Evolutionary conservation across 2,113 vertebrate genomes (phyloP).

Genomic region (Saguinus midas): DNA sequence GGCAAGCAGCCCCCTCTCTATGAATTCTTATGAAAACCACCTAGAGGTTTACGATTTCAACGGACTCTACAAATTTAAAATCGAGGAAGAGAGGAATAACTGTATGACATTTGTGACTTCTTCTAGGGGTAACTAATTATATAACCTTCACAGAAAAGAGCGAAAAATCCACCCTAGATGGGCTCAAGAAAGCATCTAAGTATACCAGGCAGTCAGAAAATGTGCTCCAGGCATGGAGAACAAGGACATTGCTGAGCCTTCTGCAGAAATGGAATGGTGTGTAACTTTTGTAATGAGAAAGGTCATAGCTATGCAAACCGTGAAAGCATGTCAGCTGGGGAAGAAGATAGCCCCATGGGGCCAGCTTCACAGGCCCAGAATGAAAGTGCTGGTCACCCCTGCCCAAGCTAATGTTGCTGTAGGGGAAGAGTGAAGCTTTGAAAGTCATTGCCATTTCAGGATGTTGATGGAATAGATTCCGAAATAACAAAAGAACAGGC

Average conservation of each 20-base stretch:
- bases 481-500: not conserved
- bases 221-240: not conserved
- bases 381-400: not conserved
- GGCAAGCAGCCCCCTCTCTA: not conserved
- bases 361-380: not conserved
- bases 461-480: not conserved
- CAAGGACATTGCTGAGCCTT: accelerated
- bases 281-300: not conserved
- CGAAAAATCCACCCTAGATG: not conserved
- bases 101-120: not conserved
- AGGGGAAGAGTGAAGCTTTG: not conserved
- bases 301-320: not conserved
- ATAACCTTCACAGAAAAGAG: not conserved
- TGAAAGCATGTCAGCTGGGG: not conserved
- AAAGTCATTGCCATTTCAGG: not conserved
- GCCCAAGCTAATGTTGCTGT: not conserved
- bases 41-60: not conserved
- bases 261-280: not conserved
- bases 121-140: not conserved
- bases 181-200: not conserved
- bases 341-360: not conserved
- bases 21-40: not conserved
- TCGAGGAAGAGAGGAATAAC: not conserved
- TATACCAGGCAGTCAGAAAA: not conserved
- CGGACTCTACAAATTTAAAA: not conserved